Evolutionary conservation across 2,888 invertebrate genomes (phyloP).

Genomic region (Chirona hameri): DNA sequence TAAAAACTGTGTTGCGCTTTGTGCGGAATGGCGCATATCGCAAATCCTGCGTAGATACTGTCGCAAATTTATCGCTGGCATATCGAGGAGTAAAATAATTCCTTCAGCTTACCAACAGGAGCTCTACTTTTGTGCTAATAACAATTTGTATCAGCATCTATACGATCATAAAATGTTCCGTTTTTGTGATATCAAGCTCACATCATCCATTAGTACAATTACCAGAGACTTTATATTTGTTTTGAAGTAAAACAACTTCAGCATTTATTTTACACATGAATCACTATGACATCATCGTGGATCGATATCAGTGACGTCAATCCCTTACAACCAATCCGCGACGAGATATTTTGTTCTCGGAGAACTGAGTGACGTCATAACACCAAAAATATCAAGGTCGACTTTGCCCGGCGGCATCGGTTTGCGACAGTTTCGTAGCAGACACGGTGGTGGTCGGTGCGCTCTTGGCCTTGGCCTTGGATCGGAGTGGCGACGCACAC

Average conservation of each 20-base stretch:
- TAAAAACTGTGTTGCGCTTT: background rate
- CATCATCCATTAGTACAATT: too few relatives aligned
- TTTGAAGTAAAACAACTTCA: too few relatives aligned
- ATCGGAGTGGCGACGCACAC: too few relatives aligned
- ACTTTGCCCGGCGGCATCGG: background rate
- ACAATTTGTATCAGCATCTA: too few relatives aligned
- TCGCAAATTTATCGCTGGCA: background rate
- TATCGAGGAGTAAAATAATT: background rate
- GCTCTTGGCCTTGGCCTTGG: too few relatives aligned
- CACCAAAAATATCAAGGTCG: conserved; percentile 2
- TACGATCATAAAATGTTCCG: too few relatives aligned
- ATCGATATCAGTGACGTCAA: background rate
- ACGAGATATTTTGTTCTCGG: background rate
- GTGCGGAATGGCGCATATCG: background rate
- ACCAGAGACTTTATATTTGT: too few relatives aligned
- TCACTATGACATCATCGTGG: background rate
- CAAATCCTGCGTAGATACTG: background rate
- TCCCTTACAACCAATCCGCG: background rate
- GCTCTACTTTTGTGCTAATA: too few relatives aligned
- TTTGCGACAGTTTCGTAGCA: background rate
- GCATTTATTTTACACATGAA: background rate
- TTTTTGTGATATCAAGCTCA: too few relatives aligned
- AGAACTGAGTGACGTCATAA: background rate
- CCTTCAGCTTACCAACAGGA: background rate
- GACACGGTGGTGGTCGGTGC: background rate